These are phyloP conservation scores for Tortricodes alternella DNA, from an alignment of 2,888 invertebrate genomes.

Conservation along the genomic window DNA sequence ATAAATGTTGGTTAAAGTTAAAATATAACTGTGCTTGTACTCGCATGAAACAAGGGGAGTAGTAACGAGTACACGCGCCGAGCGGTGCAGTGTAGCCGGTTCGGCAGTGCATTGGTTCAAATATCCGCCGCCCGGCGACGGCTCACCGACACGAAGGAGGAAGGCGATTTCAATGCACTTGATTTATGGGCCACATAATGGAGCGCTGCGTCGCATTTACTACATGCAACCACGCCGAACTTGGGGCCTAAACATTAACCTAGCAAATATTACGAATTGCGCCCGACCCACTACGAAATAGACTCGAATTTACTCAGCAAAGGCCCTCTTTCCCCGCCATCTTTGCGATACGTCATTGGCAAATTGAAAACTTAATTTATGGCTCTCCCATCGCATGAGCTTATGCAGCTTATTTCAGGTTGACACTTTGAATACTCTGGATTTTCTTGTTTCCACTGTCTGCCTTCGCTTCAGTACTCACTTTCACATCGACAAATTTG, in stretches of 20 bases:
- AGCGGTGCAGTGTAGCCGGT: slow-evolving; percentile 36
- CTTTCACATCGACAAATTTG: slow-evolving; percentile 21
- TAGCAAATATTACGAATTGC: slow-evolving; percentile 45
- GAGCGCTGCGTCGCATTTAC: slow-evolving; percentile 69
- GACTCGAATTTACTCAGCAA: slow-evolving; percentile 15
- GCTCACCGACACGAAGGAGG: slow-evolving; percentile 74
- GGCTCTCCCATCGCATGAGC: slow-evolving; percentile 58
- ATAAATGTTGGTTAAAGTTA: too few species aligned
- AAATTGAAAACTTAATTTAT: slow-evolving; percentile 74
- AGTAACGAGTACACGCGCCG: slow-evolving; percentile 3
- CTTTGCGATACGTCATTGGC: slow-evolving; percentile 68
- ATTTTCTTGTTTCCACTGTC: slow-evolving; percentile 52
- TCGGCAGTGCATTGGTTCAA: slow-evolving; percentile 59
- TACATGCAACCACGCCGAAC: slow-evolving; percentile 63
- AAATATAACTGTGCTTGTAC: neutral
- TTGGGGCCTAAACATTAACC: slow-evolving; percentile 50
- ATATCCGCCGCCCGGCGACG: slow-evolving; percentile 69
- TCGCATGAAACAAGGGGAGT: neutral
- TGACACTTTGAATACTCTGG: slow-evolving; percentile 54
- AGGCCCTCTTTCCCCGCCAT: slow-evolving; percentile 38
- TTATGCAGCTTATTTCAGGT: slow-evolving; percentile 57
- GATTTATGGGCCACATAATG: slow-evolving; percentile 76
- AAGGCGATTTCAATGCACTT: slow-evolving; percentile 79
- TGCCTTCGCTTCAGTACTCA: slow-evolving; percentile 31
- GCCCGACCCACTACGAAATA: slow-evolving; percentile 29